These are phyloP conservation scores for Miichthys miiuy DNA, from an alignment of 2,797 vertebrate species.

Conservation along the genomic window DNA sequence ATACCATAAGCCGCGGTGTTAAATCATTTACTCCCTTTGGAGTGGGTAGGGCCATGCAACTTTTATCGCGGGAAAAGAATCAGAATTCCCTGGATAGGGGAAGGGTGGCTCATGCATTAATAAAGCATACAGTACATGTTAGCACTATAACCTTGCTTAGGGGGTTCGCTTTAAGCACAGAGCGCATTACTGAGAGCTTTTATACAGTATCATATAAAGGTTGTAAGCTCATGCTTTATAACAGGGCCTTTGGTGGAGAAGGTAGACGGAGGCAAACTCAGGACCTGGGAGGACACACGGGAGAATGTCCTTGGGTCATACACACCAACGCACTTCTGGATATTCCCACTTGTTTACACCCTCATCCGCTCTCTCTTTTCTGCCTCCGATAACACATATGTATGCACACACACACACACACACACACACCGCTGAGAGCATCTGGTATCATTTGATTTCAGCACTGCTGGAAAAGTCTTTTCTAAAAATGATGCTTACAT, in stretches of 20 bases:
- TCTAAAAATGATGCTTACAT: conserved; percentile 2
- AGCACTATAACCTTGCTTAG: conserved; percentile 82
- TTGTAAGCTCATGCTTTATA: conserved; percentile 58
- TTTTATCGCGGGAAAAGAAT: conserved; percentile 82
- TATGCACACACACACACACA: conserved; percentile 9
- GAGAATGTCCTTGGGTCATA: conserved; percentile 69
- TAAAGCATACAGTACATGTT: conserved; percentile 85
- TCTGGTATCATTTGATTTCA: conserved; percentile 53
- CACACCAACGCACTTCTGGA: conserved; percentile 57
- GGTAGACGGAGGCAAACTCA: conserved; percentile 33
- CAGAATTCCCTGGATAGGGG: conserved; percentile 88
- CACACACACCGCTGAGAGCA: conserved; percentile 18
- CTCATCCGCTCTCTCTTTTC: conserved; percentile 14
- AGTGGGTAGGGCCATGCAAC: conserved; percentile 90
- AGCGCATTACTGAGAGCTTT: conserved; percentile 73
- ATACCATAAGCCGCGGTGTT: conserved; percentile 81
- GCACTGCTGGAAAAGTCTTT: not conserved
- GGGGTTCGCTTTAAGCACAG: conserved; percentile 71
- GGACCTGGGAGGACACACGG: conserved; percentile 56
- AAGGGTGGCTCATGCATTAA: conserved; percentile 92
- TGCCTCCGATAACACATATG: conserved; percentile 32
- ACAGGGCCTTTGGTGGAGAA: conserved; percentile 47
- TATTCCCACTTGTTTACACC: conserved; percentile 60
- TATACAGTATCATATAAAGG: conserved; percentile 70
- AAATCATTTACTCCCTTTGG: conserved; percentile 86